Evolutionary conservation across 1,140 invertebrate genomes (phyloP), one percentile per base, ranked within the genome.

Genomic region (Oryzaephilus surinamensis): DNA sequence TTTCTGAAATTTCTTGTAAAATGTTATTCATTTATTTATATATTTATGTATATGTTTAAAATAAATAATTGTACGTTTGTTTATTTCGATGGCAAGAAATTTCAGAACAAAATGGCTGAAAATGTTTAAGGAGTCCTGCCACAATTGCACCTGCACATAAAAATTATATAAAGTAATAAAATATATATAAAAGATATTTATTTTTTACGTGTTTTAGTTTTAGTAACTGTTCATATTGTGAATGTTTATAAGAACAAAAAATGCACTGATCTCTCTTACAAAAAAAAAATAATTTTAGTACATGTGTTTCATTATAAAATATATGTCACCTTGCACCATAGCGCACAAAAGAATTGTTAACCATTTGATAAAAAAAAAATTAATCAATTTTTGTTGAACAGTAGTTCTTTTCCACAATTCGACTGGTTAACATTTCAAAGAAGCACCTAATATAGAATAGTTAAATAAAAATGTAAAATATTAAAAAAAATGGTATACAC

Each of bases 261-360:
- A 52, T 48, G 50, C 45, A 55, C 45, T 54, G 44, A 54, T 46
- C 42, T 48, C 46, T 43, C 24, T 50, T n/a, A n/a, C n/a, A n/a
- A 48, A 42, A 46, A n/a, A 24, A 24, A 8, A 24, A 24, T 6
- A 4, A n/a, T 50, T 48, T 43, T 48, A 38, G 31, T 48, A 41
- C 32, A 33, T 46, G 41, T 48, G 41, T 54, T 48, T 45, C 32
- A 50, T 46, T 40, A 50, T 50, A 39, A 48, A 24, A 6, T 33
- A 44, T 30, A 51, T 53, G 51, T 50, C 45, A 49, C 50, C 42
- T 36, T 49, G 51, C 51, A 52, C 51, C n/a, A n/a, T 35, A 45
- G 43, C 46, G 46, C 50, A 51, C 50, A 49, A 51, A 42, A 24
- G 3, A 8, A 11, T 4, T 24, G 23, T 4, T 3, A 24, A 24